Conservation (phyloP, 1,140 invertebrate species). For the Cyrtorhinus lividipennis region DNA sequence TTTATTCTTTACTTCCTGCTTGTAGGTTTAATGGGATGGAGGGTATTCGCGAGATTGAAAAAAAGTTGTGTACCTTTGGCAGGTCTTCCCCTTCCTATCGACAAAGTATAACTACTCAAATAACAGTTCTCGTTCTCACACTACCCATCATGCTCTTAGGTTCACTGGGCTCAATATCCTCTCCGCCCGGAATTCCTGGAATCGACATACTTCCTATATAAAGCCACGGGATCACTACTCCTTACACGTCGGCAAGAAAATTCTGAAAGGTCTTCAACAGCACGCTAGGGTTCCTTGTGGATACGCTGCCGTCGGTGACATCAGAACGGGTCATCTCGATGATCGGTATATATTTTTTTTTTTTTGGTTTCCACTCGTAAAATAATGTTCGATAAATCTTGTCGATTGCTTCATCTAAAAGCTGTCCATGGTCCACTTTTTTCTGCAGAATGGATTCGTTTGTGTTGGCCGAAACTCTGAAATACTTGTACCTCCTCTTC, state of each 20-base stretch:
- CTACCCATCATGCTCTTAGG: too few relatives aligned
- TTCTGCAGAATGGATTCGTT: constrained; percentile 84
- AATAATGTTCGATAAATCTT: too few relatives aligned
- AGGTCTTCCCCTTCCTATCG: too few relatives aligned
- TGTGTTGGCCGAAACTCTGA: constrained; percentile 94
- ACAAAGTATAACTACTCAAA: too few relatives aligned
- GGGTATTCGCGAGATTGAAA: too few relatives aligned
- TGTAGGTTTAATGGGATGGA: too few relatives aligned
- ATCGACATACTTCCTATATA: constrained; percentile 92
- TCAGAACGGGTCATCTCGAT: constrained; percentile 75
- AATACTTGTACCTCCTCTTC: constrained; percentile 92
- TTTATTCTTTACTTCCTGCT: too few relatives aligned
- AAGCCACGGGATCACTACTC: constrained; percentile 92
- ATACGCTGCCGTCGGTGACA: constrained; percentile 93
- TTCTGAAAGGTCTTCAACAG: constrained; percentile 79
- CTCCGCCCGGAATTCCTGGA: constrained; percentile 94
- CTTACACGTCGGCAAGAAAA: constrained; percentile 78
- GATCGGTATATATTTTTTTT: constrained; percentile 53
- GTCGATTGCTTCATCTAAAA: too few relatives aligned
- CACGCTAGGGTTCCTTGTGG: constrained; percentile 87
- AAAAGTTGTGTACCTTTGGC: too few relatives aligned
- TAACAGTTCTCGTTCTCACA: too few relatives aligned
- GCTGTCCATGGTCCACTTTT: too few relatives aligned
- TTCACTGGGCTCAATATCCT: constrained; percentile 96
- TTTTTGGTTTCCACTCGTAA: too few relatives aligned